Evolutionary conservation across 2,797 vertebrate genomes (phyloP), one percentile per base, ranked within the genome.

Genomic region (Notolepis coatsorum): DNA sequence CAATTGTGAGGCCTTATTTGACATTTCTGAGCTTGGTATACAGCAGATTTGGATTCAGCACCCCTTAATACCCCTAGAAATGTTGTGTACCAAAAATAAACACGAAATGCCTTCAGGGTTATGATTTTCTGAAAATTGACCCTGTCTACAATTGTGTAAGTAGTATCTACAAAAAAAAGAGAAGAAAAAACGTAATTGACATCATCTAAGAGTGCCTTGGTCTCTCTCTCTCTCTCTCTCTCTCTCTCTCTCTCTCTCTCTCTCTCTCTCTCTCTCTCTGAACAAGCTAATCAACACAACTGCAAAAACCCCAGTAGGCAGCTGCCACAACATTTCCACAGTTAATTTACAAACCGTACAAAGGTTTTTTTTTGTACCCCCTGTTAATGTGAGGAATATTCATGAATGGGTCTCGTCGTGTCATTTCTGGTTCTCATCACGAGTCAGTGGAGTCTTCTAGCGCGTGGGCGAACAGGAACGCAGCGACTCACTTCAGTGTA

Each of bases 171-270:
- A n/a, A n/a, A n/a, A n/a, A n/a, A n/a, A n/a, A n/a, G 35, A 61
- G 56, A 8, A 65, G 37, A 63, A 61, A 66, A 61, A 73, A 59
- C 71, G 71, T 71, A 86, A 88, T 88, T 85, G 77, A 88, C 84
- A 78, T 88, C 85, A 84, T 85, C 87, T 50, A n/a, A 54, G 81
- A 85, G 87, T 86, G 87, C 84, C 82, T 87, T 84, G 85, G n/a
- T n/a, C n/a, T n/a, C n/a, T n/a, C n/a, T n/a, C n/a, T n/a, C n/a
- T n/a, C n/a, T n/a, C n/a, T n/a, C n/a, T n/a, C n/a, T n/a, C n/a
- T n/a, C n/a, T n/a, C n/a, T n/a, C n/a, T n/a, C n/a, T n/a, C n/a
- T n/a, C n/a, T n/a, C n/a, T n/a, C n/a, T n/a, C n/a, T n/a, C n/a
- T n/a, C n/a, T n/a, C n/a, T n/a, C n/a, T n/a, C n/a, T 82, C 71